phyloP scores from a whole-genome alignment of 2,888 invertebrate genomes.

The Schizotus pectinicornis region DNA sequence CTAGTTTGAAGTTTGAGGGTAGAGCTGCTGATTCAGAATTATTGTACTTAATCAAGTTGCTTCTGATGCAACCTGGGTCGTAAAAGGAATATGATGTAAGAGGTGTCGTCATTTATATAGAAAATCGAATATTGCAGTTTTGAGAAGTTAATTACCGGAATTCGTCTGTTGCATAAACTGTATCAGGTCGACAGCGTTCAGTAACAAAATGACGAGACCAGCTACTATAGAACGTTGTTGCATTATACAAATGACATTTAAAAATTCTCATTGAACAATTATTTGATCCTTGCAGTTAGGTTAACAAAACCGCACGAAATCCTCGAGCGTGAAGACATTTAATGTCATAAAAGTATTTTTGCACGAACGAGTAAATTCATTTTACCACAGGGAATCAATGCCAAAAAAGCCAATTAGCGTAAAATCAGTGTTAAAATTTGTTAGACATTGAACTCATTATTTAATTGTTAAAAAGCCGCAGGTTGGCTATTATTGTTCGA shows the following conservation, averaged over 20 bases:
- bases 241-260: not conserved
- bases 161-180: not conserved
- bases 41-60: too few species aligned
- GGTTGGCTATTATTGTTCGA: not conserved
- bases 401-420: constrained; percentile 22
- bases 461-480: constrained; percentile 7
- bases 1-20: too few species aligned
- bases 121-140: not conserved
- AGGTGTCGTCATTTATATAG: not conserved
- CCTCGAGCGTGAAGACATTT: constrained; percentile 20
- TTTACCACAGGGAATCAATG: constrained; percentile 20
- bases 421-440: constrained; percentile 15
- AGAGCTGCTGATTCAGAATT: too few species aligned
- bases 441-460: constrained; percentile 24
- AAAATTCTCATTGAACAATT: not conserved
- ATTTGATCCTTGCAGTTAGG: constrained; percentile 17
- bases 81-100: too few species aligned
- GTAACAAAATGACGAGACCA: not conserved
- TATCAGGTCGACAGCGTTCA: too few species aligned
- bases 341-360: constrained; percentile 20
- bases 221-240: not conserved
- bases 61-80: too few species aligned
- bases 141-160: not conserved
- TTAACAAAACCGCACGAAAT: constrained; percentile 25
- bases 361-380: constrained; percentile 13